A percentile compares a stretch with the other conserved stretches of the same genome.
Evolutionary conservation across 1,140 invertebrate genomes (phyloP).

Genomic region (Lucilia sericata): DNA sequence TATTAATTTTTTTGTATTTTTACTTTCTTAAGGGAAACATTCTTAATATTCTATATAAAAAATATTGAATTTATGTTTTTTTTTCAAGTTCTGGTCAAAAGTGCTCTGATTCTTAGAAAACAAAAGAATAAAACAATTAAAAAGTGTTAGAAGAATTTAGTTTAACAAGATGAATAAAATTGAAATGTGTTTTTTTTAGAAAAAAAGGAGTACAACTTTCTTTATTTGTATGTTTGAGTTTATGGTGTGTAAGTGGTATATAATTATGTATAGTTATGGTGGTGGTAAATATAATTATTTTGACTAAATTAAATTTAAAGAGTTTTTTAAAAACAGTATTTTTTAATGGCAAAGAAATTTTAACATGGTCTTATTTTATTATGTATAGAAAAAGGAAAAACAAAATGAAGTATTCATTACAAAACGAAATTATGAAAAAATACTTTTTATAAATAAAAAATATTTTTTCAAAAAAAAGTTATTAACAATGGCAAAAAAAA

Average conservation of each 20-base stretch:
- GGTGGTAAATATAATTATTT: too few relatives aligned
- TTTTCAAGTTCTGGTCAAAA: background rate
- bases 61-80: background rate
- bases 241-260: too few relatives aligned
- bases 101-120: background rate
- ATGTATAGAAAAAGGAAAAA: background rate
- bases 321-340: too few relatives aligned
- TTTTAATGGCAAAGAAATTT: too few relatives aligned
- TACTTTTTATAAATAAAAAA: conserved; percentile 37
- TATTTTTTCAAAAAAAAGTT: conserved; percentile 29
- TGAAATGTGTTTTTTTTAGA: background rate
- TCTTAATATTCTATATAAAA: conserved; percentile 13
- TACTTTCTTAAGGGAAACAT: background rate
- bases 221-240: background rate
- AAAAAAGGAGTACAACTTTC: background rate
- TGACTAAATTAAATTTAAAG: too few relatives aligned
- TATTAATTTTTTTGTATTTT: background rate
- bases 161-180: background rate
- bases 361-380: too few relatives aligned
- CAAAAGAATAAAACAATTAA: background rate
- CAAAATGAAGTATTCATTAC: background rate
- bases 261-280: too few relatives aligned
- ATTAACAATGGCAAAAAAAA: conserved; percentile 17
- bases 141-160: background rate
- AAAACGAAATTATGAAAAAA: conserved; percentile 1